These are phyloP conservation scores for Stegastes partitus DNA, from an alignment of 2,113 vertebrate genomes.

Conservation along the genomic window DNA sequence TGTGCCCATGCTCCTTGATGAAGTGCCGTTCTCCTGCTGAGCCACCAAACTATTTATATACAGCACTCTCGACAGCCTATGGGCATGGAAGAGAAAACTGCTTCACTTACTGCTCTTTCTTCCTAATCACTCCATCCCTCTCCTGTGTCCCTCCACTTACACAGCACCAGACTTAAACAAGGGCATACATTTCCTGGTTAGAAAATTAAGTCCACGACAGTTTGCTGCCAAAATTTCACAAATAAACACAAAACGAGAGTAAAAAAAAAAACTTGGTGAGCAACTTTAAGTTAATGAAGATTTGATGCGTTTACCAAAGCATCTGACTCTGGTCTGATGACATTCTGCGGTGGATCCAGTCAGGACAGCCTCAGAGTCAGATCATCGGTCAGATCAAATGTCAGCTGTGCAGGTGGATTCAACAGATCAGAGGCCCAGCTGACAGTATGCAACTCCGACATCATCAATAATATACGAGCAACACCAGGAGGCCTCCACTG, in stretches of 20 bases:
- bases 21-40: constrained; percentile 77
- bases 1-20: constrained; percentile 75
- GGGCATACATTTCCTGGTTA: background rate
- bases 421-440: constrained; percentile 48
- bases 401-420: constrained; percentile 46
- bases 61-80: constrained; percentile 57
- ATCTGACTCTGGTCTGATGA: background rate
- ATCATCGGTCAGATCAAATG: constrained; percentile 55
- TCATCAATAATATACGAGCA: constrained; percentile 72
- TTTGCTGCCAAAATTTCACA: background rate
- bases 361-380: background rate
- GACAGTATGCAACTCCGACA: constrained; percentile 47
- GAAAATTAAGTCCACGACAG: background rate
- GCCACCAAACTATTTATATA: constrained; percentile 76
- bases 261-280: background rate
- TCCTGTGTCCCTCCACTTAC: background rate
- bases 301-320: background rate
- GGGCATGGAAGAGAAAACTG: constrained; percentile 67
- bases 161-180: background rate
- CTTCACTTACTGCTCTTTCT: constrained; percentile 51
- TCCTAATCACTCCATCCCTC: constrained; percentile 35
- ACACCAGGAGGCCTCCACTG: constrained; percentile 7
- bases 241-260: background rate
- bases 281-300: background rate
- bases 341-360: background rate